These are phyloP conservation scores for Macrosoma leucophasiata DNA, from an alignment of 2,888 invertebrate species.

Conservation along the genomic window DNA sequence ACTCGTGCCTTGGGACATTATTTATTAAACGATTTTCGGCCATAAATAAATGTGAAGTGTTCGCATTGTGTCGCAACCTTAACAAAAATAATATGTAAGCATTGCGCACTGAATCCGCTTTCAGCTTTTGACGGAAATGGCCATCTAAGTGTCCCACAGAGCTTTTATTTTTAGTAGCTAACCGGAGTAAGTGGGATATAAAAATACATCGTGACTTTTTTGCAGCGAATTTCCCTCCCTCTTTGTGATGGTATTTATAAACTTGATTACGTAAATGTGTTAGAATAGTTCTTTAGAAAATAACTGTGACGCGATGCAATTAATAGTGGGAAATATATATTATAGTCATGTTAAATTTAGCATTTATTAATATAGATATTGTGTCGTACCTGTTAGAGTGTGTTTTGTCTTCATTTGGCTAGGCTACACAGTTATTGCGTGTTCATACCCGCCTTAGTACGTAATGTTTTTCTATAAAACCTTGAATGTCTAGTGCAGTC, in stretches of 20 bases:
- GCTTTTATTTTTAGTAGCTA: neutral
- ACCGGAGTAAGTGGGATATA: neutral
- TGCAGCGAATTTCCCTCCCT: neutral
- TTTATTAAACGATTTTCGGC: too few relatives aligned
- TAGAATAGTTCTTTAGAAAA: neutral
- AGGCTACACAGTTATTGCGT: too few relatives aligned
- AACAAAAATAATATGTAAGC: too few relatives aligned
- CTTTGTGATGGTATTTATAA: neutral
- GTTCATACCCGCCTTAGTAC: too few relatives aligned
- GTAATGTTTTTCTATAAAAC: too few relatives aligned
- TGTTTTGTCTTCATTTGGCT: too few relatives aligned
- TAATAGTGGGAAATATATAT: neutral
- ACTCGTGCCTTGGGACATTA: too few relatives aligned
- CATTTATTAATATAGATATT: neutral
- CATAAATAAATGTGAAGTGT: too few relatives aligned
- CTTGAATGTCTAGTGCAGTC: too few relatives aligned
- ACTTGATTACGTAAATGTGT: neutral
- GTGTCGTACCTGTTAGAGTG: neutral
- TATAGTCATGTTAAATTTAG: neutral
- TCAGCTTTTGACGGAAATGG: too few relatives aligned
- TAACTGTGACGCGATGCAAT: neutral
- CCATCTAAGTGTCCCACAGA: neutral
- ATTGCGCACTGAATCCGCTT: too few relatives aligned
- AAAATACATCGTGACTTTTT: constrained; percentile 2
- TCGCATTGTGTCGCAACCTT: too few relatives aligned